phyloP scores from a whole-genome alignment of 2,888 invertebrate species.

The Lomographa bimaculata region DNA sequence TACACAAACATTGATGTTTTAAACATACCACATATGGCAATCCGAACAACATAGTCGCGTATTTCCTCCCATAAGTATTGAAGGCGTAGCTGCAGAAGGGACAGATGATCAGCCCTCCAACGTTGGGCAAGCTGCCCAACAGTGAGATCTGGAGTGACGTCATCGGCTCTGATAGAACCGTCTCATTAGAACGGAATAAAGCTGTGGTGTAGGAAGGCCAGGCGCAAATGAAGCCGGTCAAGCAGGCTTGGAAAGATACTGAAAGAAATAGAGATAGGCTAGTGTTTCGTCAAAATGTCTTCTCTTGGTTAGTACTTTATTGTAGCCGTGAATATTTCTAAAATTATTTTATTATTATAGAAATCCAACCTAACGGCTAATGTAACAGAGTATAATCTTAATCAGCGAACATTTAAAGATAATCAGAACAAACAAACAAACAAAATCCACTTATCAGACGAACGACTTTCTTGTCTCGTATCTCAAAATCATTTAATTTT shows the following conservation, averaged over 20 bases:
- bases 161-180: slow-evolving; percentile 60
- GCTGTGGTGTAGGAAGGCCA: slow-evolving; percentile 72
- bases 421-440: too few relatives aligned
- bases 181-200: slow-evolving; percentile 61
- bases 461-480: too few relatives aligned
- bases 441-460: too few relatives aligned
- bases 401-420: too few relatives aligned
- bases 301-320: too few relatives aligned
- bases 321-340: too few relatives aligned
- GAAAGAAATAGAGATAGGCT: slow-evolving; percentile 30
- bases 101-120: slow-evolving; percentile 60
- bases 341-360: too few relatives aligned
- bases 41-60: slow-evolving; percentile 66
- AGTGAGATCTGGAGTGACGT: slow-evolving; percentile 56
- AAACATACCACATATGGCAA: slow-evolving; percentile 64
- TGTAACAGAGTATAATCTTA: too few relatives aligned
- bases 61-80: slow-evolving; percentile 64
- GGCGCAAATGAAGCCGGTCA: slow-evolving; percentile 63
- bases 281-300: too few relatives aligned
- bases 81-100: slow-evolving; percentile 64
- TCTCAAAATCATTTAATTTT: too few relatives aligned
- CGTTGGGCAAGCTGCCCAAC: slow-evolving; percentile 64
- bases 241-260: slow-evolving; percentile 61
- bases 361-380: too few relatives aligned
- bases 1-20: too few relatives aligned